Base-by-base conservation (phyloP, 2,113 vertebrate genomes). In the Paramormyrops kingsleyae region DNA sequence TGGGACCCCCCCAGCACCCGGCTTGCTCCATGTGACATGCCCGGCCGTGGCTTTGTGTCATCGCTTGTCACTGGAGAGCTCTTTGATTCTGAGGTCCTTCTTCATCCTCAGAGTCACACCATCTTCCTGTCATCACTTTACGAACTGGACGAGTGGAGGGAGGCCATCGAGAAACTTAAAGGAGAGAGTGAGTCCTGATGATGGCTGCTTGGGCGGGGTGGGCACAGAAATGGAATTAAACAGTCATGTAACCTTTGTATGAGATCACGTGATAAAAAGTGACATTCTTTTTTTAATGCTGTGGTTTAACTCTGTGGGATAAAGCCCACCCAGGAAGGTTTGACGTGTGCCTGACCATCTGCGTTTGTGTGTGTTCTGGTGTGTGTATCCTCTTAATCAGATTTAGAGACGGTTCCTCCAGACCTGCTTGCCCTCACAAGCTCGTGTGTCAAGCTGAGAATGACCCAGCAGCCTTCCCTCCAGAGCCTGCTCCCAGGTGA, bases 391-490 rank as follows among this genome's bases (percentile, higher is more conserved):
- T 49, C 87, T 9, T 90, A 90, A 2, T 88, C 92, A 96, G 96
- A 94, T 42, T 87, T 93, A 31, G 95, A 96, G 89, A 96, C 94
- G 0, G 90, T 96, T 77, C 95, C 95, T 35, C 95, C 95, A 13
- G 96, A 96, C 89, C 90, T 96, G 88, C 95, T 96, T 31, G 95
- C 95, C 0, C 94, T 96, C 85, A 95, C 95, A 80, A 90, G 93
- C 52, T 93, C 95, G 2, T 96, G 96, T 92, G 93, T 95, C 89
- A 96, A 96, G 90, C 94, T 96, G 89, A 93, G 96, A 92, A 96
- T 95, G 95, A 95, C 95, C 77, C 96, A 96, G 90, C 94, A 95
- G 86, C 96, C 94, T 0, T 94, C 93, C 0, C 92, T 96, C 1
- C 90, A 93, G 66, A 93, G 92, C 92, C 42, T 90, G 12, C 46